A percentile compares a stretch with the other conserved stretches of the same genome.
Conservation (phyloP, 2,797 vertebrate species). For the Neostethus bicornis region DNA sequence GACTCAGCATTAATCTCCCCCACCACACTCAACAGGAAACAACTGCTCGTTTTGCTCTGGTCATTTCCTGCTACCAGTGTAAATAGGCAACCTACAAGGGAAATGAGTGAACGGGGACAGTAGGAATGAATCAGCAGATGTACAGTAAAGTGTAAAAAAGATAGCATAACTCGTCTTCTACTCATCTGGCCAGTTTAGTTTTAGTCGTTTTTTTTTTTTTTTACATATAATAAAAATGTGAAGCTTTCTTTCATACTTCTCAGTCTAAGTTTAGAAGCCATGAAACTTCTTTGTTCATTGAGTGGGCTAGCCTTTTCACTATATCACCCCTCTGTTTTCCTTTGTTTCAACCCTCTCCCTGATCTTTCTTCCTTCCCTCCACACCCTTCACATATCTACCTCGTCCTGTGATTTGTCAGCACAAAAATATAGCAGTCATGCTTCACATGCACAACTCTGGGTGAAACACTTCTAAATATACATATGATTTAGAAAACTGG, state of each 20-base stretch:
- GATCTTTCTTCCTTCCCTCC: slow-evolving; percentile 61
- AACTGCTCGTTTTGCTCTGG: slow-evolving; percentile 60
- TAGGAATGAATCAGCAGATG: slow-evolving; percentile 62
- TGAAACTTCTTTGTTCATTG: slow-evolving; percentile 13
- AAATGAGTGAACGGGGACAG: slow-evolving; percentile 54
- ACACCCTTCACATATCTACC: slow-evolving; percentile 47
- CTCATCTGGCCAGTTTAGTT: slow-evolving; percentile 24
- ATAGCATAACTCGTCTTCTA: slow-evolving; percentile 32
- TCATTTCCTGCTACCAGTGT: slow-evolving; percentile 73
- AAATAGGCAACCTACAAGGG: slow-evolving; percentile 67
- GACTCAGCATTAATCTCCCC: slow-evolving; percentile 58
- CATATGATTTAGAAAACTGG: slow-evolving; percentile 4
- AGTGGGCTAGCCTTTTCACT: not conserved
- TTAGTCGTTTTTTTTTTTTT: too few species aligned
- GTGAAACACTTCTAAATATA: slow-evolving; percentile 2
- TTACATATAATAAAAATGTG: too few species aligned
- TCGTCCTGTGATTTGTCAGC: slow-evolving; percentile 32
- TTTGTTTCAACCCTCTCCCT: slow-evolving; percentile 50
- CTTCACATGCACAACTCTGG: slow-evolving; percentile 30
- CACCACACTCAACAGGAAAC: slow-evolving; percentile 71
- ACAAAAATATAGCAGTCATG: slow-evolving; percentile 29
- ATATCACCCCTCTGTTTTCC: slow-evolving; percentile 40
- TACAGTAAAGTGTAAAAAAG: slow-evolving; percentile 6
- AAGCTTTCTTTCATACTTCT: slow-evolving; percentile 19
- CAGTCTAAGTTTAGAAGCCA: slow-evolving; percentile 1